These are phyloP conservation scores for Zoroaster sp. DNA, from an alignment of 53 echinoderm and acorn worm genomes.

Conservation along the genomic window DNA sequence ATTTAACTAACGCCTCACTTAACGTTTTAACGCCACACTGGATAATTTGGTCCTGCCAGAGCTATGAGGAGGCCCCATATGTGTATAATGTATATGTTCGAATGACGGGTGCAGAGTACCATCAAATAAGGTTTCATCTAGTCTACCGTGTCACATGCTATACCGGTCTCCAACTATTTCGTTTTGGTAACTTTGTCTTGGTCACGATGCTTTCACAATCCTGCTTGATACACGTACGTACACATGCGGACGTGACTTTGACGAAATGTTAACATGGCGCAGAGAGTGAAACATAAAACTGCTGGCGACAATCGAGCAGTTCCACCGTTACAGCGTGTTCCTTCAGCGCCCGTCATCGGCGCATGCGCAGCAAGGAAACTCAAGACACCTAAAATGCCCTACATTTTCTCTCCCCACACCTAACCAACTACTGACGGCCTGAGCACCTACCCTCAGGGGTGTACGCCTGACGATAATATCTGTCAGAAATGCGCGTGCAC, in stretches of 20 bases:
- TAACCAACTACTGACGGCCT: background rate
- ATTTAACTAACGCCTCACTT: background rate
- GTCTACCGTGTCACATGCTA: too few relatives aligned
- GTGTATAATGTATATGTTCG: background rate
- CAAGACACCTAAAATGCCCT: background rate
- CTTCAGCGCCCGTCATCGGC: background rate
- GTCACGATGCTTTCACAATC: background rate
- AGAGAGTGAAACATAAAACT: background rate
- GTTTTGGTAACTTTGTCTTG: background rate
- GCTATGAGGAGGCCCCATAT: background rate
- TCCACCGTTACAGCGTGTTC: background rate
- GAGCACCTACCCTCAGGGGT: constrained; percentile 22
- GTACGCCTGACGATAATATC: constrained; percentile 31
- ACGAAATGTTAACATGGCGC: background rate
- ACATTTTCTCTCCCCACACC: background rate
- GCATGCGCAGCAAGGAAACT: background rate
- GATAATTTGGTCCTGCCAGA: background rate
- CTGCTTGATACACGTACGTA: background rate
- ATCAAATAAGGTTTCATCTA: background rate
- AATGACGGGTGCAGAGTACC: background rate
- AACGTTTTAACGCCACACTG: background rate
- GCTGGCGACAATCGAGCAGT: background rate
- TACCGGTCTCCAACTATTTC: too few relatives aligned
- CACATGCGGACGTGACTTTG: background rate
- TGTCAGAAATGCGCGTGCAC: constrained; percentile 42